A percentile compares a stretch with the other conserved stretches of the same genome.
Conservation (phyloP, 2,888 invertebrate genomes). For the Perizoma flavofasciatum region DNA sequence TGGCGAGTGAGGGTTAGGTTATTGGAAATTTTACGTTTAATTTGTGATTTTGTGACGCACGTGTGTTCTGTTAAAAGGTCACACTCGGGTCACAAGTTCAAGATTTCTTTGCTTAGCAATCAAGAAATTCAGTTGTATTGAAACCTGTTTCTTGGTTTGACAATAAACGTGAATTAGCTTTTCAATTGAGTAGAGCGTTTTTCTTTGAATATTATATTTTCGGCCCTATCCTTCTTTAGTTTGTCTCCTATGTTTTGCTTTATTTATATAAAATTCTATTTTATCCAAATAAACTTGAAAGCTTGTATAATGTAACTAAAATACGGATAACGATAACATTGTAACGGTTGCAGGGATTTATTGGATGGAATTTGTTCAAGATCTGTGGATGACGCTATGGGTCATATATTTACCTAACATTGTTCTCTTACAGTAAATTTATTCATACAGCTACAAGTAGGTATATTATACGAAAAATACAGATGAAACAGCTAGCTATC, state of each 20-base stretch:
- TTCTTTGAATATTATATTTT: background rate
- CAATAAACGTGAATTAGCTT: background rate
- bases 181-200: background rate
- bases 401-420: too few species aligned
- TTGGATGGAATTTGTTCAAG: too few species aligned
- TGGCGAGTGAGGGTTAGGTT: slow-evolving; percentile 49
- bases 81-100: slow-evolving; percentile 66
- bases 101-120: slow-evolving; percentile 48
- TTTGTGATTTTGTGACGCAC: slow-evolving; percentile 74
- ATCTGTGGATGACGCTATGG: too few species aligned
- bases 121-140: slow-evolving; percentile 39
- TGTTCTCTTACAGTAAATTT: too few species aligned
- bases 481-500: too few species aligned
- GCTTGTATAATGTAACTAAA: too few species aligned
- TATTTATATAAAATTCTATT: background rate
- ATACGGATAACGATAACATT: too few species aligned
- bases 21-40: slow-evolving; percentile 81
- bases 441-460: too few species aligned
- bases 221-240: background rate
- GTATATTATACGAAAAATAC: too few species aligned
- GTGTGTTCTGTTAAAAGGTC: slow-evolving; percentile 72
- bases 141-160: slow-evolving; percentile 24
- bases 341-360: too few species aligned
- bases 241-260: too few species aligned
- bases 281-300: too few species aligned